Evolutionary conservation across 2,888 invertebrate genomes (phyloP), one percentile per base, ranked within the genome.

Genomic region (Drosophila peninsularis): DNA sequence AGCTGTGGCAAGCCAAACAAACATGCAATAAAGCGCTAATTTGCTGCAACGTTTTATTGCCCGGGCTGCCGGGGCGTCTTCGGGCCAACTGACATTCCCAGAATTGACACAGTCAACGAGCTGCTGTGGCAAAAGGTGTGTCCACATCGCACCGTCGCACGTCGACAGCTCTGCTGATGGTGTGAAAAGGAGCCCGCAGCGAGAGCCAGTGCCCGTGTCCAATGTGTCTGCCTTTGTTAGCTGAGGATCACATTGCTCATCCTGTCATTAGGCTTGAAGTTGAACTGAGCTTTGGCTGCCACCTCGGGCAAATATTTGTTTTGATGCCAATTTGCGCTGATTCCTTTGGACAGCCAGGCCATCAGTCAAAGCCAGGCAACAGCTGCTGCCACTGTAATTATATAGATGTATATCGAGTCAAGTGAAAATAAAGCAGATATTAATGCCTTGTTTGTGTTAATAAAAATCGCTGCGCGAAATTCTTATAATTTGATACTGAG

Each of bases 251-350:
- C 55, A 42, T 36, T 60, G 55, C 21, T 73, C 71, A 78, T 83
- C 83, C 83, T 82, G 88, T 88, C 85, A 85, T 84, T 88, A 88
- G 75, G 63, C 65, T 45, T 64, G 44, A 62, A 32, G 44, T 56
- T 82, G 80, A 30, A 6, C 7, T 82, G 80, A 75, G 78, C 69
- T 72, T 68, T 69, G 60, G 66, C 75, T 77, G 81, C 85, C 80
- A 86, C 85, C 80, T 82, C 75, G 55, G 85, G 86, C 88, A 78
- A 86, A 90, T 88, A 88, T 88, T 88, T 88, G 90, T 88, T 88
- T 88, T 88, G 82, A 86, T 71, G 78, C 69, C 81, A 89, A 86
- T 86, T 86, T 82, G 71, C 78, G 88, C 71, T 84, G 86, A 86
- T 87, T 88, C 88, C 80, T 86, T 82, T 73, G 58, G 89, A 85